Percentiles rank a stretch among this genome's conserved stretches.
Conservation (phyloP, 2,797 vertebrate genomes). For the Melanotaenia trifasciata region DNA sequence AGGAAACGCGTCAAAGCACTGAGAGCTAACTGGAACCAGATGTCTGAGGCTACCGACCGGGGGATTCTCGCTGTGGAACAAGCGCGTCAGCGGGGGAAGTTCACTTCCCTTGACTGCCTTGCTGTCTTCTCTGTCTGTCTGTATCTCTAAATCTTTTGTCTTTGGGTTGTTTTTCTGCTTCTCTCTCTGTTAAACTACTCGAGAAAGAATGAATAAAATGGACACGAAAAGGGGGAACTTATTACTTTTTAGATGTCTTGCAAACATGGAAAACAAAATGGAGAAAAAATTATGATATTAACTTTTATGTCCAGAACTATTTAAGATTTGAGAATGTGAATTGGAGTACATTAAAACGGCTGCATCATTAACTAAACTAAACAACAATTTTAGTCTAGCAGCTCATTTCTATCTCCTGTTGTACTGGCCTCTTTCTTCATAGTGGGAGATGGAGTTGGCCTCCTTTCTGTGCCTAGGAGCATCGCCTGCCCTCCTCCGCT, state of each 20-base stretch:
- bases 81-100: constrained; percentile 79
- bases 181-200: constrained; percentile 24
- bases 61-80: constrained; percentile 87
- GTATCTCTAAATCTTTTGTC: constrained; percentile 51
- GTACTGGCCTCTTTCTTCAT: constrained; percentile 50
- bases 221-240: background rate
- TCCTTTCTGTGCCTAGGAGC: constrained; percentile 81
- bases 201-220: constrained; percentile 28
- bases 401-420: constrained; percentile 31
- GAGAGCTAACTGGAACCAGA: constrained; percentile 86
- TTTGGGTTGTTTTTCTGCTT: constrained; percentile 36
- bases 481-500: constrained; percentile 78
- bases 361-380: constrained; percentile 24
- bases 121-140: constrained; percentile 49
- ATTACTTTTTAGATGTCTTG: constrained; percentile 3
- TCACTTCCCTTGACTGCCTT: constrained; percentile 65
- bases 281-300: constrained; percentile 12
- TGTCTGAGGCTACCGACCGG: constrained; percentile 83
- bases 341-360: background rate
- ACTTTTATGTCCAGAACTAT: background rate
- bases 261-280: background rate
- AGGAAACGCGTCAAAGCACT: constrained; percentile 86
- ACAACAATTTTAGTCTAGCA: constrained; percentile 34
- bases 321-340: background rate
- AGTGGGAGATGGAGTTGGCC: constrained; percentile 74